Base-by-base conservation (phyloP, 2,113 vertebrate species). In the Erinaceus europaeus region DNA sequence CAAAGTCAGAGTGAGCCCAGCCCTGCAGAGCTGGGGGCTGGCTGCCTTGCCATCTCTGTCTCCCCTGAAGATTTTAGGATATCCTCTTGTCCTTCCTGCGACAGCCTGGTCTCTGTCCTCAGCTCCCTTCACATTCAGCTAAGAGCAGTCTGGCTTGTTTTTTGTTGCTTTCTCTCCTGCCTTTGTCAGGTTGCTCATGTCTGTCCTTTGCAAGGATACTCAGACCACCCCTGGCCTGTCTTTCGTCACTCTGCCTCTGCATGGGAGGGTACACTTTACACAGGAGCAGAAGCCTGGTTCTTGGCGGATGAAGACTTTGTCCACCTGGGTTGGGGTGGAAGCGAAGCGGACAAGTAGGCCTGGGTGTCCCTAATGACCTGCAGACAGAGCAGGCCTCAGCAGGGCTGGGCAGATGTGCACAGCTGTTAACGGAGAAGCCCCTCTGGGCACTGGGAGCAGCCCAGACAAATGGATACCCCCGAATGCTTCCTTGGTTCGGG, bases 351-450 rank as follows among this genome's bases (percentile, higher is more conserved):
- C 90, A 90, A 69, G 83, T 18, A 76, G 72, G 93, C 96, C 74
- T 4, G n/a, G 92, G 55, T 64, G 72, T 92, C 86, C 89, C 90
- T 93, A 95, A 96, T 36, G 91, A 96, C 62, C 91, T 90, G 71
- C 93, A 95, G 93, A 94, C 91, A 95, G 82, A 84, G 95, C 94
- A 46, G 64, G 40, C 84, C 94, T 87, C 90, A 91, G 59, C 78
- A 84, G 44, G 80, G 88, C 17, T 5, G 71, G 95, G 96, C 97
- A 97, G 97, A 97, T 97, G 97, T 90, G 92, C 32, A 89, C 97
- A 98, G 97, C 97, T 98, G 97, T 96, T 97, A 94, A 81, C 57
- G 78, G 90, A 89, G 84, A 87, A 94, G 93, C 90, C 95, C 95
- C 95, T 86, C n/a, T n/a, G n/a, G 89, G 95, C 89, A 86, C 95